A percentile compares a stretch with the other conserved stretches of the same genome.
Evolutionary conservation across 1,140 invertebrate species (phyloP).

Genomic region (Leguminivora glycinivorella): DNA sequence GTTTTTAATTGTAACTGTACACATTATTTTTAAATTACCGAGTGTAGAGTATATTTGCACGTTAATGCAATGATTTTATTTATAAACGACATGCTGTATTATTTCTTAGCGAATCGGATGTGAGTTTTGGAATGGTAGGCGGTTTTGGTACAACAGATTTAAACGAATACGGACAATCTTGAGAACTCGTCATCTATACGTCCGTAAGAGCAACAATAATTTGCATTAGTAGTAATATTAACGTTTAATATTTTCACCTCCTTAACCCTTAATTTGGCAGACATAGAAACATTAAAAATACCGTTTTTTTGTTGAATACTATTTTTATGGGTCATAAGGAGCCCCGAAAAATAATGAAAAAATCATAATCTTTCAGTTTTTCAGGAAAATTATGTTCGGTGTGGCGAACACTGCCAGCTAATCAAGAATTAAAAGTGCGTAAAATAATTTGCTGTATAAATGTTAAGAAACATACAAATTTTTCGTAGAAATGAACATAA

Average conservation of each 20-base stretch:
- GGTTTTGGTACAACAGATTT: constrained; percentile 54
- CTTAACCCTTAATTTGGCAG: no score
- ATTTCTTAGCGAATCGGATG: constrained; percentile 10
- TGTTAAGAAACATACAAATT: no score
- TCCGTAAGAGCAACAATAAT: constrained; percentile 28
- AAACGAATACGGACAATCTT: constrained; percentile 23
- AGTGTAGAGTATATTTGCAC: constrained; percentile 37
- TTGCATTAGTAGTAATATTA: background rate
- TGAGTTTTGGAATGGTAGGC: constrained; percentile 35
- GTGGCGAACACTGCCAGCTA: no score
- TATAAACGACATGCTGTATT: constrained; percentile 25
- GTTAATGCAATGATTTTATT: constrained; percentile 34
- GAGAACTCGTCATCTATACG: constrained; percentile 35
- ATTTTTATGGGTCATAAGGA: no score
- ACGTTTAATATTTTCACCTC: background rate
- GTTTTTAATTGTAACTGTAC: constrained; percentile 56
- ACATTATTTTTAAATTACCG: constrained; percentile 57
- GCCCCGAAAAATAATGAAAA: no score
- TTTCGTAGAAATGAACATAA: no score
- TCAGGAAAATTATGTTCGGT: no score
- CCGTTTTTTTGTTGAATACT: no score
- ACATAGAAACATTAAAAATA: no score
- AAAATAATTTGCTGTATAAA: no score
- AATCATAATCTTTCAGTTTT: no score
- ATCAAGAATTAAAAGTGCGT: no score